Base-by-base conservation (phyloP, 1,140 invertebrate genomes). In the Drosophila paulistorum region DNA sequence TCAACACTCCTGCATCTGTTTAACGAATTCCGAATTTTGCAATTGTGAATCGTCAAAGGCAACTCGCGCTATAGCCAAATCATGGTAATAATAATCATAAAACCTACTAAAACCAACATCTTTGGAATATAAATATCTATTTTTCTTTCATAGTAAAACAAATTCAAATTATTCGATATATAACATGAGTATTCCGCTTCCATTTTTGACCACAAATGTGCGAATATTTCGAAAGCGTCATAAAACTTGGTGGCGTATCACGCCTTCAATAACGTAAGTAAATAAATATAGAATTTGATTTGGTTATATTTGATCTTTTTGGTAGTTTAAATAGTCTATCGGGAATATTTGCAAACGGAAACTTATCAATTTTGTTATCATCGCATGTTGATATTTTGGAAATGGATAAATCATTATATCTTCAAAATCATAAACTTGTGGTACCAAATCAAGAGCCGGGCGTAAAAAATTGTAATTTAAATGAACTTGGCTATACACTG, bases 201-300 rank as follows among this genome's bases (percentile, higher is more conserved):
- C 81, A 7, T 77, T 64, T 59, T 35, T 84, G n/a, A 17, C 62
- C n/a, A 83, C 77, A 13, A 74, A 67, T 4, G 42, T 84, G 2
- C 45, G 74, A 14, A 41, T 84, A 39, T 84, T 74, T 37, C 65
- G 68, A 51, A 84, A 73, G 11, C 65, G 81, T 0, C 71, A 65
- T 7, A 74, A 69, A 7, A 78, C 77, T 7, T 84, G 81, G 81
- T 84, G 81, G 81, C 60, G 68, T 10, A 68, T 85, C 23, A 37
- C 59, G 23, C 81, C 81, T 14, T 51, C 62, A 37, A 58, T 84
- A 0, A 35, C 17, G 81, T 84, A 69, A 69, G 68, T 58, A 30
- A 14, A 14, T 20, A 48, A 14, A 1, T 33, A 63, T 17, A 17
- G 17, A 17, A n/a, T 20, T 14, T 20, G 20, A 48, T 48, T 48